Evolutionary conservation across 2,797 vertebrate genomes (phyloP), one percentile per base, ranked within the genome.

Genomic region (Pipistrellus pipistrellus): DNA sequence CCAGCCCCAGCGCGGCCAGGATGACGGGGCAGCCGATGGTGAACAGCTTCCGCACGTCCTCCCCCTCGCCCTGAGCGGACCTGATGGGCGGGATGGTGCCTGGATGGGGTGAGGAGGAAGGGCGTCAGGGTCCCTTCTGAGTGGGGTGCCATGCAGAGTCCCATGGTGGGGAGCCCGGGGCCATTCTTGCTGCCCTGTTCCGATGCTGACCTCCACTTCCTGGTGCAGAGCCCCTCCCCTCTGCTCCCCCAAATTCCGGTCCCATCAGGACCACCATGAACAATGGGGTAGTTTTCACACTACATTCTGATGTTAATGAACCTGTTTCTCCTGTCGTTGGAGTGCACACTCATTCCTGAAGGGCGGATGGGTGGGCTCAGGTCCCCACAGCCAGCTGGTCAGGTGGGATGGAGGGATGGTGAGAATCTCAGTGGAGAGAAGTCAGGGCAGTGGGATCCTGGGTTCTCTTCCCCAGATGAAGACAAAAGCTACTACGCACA

Each of bases 21-120:
- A 99, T 99, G 90, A 99, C 99, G 0, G 99, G 99, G 96, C 99
- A 99, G 96, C 99, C 99, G 0, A 99, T 99, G 90, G 99, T 99
- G 97, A 99, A 99, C 66, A 99, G 98, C 97, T 99, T 99, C 98
- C 99, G 99, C 91, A 99, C 99, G 0, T 99, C 99, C 0, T 99
- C 99, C 0, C 99, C 99, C 93, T 99, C 99, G 15, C 99, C 99
- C 95, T 99, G 99, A 0, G 99, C 99, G 1, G 99, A 99, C 96
- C 99, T 99, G 97, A 99, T 99, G 0, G 99, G 99, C 0, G 99
- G 99, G 89, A 99, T 99, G 78, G 99, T 99, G 97, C 99, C 99
- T 99, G 97, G 32, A 87, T 10, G 46, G 73, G 78, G 44, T 41
- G 15, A 51, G 12, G 57, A 46, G 21, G 73, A 69, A 46, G 68